These are phyloP conservation scores for Schlechtendalia chinensis DNA, from an alignment of 1,140 invertebrate species.

Conservation along the genomic window DNA sequence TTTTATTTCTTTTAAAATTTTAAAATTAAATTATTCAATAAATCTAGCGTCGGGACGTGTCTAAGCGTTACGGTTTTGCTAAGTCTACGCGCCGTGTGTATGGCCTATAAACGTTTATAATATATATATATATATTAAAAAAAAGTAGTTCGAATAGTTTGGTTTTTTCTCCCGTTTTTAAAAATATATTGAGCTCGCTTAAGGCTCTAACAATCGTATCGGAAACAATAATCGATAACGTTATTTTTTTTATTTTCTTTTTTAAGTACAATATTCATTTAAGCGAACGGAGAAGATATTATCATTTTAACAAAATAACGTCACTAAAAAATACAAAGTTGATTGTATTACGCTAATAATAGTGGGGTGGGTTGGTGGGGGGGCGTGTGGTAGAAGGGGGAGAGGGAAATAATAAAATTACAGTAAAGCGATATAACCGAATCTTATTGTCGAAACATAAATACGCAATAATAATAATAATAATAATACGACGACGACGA, in stretches of 20 bases:
- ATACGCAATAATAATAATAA: slow-evolving; percentile 24
- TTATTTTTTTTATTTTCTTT: background rate
- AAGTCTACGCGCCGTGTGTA: background rate
- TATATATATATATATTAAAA: no score
- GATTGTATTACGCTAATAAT: slow-evolving; percentile 48
- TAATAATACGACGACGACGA: background rate
- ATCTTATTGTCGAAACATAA: slow-evolving; percentile 37
- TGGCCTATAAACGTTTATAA: background rate
- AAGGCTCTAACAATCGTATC: background rate
- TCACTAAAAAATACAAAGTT: slow-evolving; percentile 41
- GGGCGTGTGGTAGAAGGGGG: no score
- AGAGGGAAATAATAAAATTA: background rate
- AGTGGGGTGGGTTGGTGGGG: background rate
- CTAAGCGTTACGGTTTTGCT: slow-evolving; percentile 14
- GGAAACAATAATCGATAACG: background rate
- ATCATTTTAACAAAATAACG: slow-evolving; percentile 20
- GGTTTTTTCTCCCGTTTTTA: background rate
- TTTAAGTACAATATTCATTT: slow-evolving; percentile 30
- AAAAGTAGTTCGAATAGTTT: no score
- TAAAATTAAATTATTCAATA: slow-evolving; percentile 14
- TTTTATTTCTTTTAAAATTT: slow-evolving; percentile 3
- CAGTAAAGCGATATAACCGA: slow-evolving; percentile 1
- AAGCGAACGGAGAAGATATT: slow-evolving; percentile 8
- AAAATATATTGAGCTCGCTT: slow-evolving; percentile 19
- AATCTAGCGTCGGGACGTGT: background rate